These are phyloP conservation scores for Ceratina japonica DNA, from an alignment of 1,140 invertebrate genomes.

Conservation along the genomic window DNA sequence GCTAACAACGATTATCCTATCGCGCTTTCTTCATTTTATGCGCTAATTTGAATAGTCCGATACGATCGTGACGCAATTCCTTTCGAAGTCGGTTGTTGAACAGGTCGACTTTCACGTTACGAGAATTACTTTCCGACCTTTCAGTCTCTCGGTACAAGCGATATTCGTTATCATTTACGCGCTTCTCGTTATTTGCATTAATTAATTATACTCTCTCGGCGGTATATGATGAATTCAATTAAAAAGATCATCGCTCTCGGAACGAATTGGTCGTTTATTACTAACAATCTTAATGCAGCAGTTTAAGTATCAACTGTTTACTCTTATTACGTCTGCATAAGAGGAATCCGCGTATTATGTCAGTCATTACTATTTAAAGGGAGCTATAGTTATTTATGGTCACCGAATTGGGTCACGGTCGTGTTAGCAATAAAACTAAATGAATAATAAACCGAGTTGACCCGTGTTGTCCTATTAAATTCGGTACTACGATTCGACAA, in stretches of 20 bases:
- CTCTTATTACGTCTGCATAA: too few species aligned
- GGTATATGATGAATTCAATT: too few species aligned
- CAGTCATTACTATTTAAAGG: conserved; percentile 40
- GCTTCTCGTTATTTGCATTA: background rate
- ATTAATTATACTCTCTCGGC: background rate
- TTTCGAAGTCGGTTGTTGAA: background rate
- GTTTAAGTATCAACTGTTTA: too few species aligned
- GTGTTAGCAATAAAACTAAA: background rate
- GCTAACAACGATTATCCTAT: background rate
- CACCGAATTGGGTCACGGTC: conserved; percentile 43
- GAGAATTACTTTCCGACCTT: background rate
- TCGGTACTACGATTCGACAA: background rate
- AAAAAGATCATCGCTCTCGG: too few species aligned
- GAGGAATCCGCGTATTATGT: conserved; percentile 4
- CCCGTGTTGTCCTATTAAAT: conserved; percentile 10
- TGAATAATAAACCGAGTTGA: background rate
- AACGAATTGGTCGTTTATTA: too few species aligned
- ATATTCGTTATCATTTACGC: too few species aligned
- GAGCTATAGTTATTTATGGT: conserved; percentile 14
- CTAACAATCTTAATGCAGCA: too few species aligned
- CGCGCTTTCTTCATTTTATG: background rate
- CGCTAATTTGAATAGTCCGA: conserved; percentile 4
- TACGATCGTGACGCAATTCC: background rate
- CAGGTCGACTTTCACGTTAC: background rate
- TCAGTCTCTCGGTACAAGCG: too few species aligned